These are phyloP conservation scores for Raillietiella orientalis DNA, from an alignment of 2,888 invertebrate genomes.

Conservation along the genomic window DNA sequence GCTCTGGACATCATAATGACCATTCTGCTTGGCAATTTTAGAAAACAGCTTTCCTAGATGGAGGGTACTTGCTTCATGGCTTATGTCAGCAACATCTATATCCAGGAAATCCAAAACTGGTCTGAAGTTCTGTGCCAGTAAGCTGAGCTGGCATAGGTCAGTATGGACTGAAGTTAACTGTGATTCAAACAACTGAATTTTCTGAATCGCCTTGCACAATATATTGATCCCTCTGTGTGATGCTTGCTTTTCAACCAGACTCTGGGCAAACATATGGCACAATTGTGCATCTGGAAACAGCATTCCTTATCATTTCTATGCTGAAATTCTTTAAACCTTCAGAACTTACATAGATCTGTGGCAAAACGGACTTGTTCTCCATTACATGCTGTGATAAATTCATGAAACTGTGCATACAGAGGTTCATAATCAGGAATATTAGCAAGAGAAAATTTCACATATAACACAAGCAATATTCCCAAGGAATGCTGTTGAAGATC, in stretches of 20 bases:
- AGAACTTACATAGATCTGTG: slow-evolving; percentile 42
- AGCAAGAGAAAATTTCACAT: slow-evolving; percentile 31
- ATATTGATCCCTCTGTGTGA: slow-evolving; percentile 52
- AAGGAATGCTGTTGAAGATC: slow-evolving; percentile 70
- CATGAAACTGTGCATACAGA: slow-evolving; percentile 40
- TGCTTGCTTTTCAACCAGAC: slow-evolving; percentile 38
- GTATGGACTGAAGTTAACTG: slow-evolving; percentile 82
- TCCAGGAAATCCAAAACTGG: slow-evolving; percentile 62
- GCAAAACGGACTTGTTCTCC: slow-evolving; percentile 63
- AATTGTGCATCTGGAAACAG: slow-evolving; percentile 44
- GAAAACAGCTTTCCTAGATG: not conserved
- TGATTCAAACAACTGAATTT: slow-evolving; percentile 52
- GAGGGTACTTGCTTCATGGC: slow-evolving; percentile 28
- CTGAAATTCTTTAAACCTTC: not conserved
- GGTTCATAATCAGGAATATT: slow-evolving; percentile 12
- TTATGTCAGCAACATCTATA: slow-evolving; percentile 65
- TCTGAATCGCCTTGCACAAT: slow-evolving; percentile 47
- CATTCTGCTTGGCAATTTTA: slow-evolving; percentile 21
- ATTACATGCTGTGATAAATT: slow-evolving; percentile 56
- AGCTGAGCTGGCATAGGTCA: slow-evolving; percentile 65
- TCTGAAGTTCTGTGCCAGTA: slow-evolving; percentile 65
- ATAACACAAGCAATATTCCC: slow-evolving; percentile 53
- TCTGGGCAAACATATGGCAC: slow-evolving; percentile 47
- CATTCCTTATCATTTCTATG: not conserved
- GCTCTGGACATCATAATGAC: slow-evolving; percentile 51